Evolutionary conservation across 2,888 invertebrate genomes (phyloP).

Genomic region (Mythimna pallens): DNA sequence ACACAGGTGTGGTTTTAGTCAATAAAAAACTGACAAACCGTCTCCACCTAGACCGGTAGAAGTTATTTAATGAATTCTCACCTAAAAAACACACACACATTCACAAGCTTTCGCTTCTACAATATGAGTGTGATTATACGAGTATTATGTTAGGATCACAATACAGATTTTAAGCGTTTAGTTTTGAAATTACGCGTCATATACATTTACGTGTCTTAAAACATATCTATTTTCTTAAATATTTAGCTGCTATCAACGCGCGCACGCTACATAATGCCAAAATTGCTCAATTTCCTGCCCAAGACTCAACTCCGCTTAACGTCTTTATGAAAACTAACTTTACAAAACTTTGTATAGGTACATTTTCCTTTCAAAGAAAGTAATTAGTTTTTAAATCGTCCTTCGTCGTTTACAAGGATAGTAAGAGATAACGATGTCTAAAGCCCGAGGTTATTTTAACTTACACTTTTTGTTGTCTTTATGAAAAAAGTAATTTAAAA

Average conservation of each 20-base stretch:
- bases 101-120: too few relatives aligned
- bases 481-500: slow-evolving; percentile 50
- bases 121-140: too few relatives aligned
- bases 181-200: not conserved
- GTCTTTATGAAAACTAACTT: slow-evolving; percentile 86
- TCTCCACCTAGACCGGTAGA: too few relatives aligned
- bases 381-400: slow-evolving; percentile 81
- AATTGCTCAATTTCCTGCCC: slow-evolving; percentile 86
- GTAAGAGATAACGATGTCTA: slow-evolving; percentile 54
- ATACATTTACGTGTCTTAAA: slow-evolving; percentile 17
- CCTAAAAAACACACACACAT: too few relatives aligned
- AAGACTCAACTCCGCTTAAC: slow-evolving; percentile 81
- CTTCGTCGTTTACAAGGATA: slow-evolving; percentile 61
- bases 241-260: slow-evolving; percentile 55
- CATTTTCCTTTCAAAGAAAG: slow-evolving; percentile 78
- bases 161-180: too few relatives aligned
- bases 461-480: slow-evolving; percentile 35
- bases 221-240: slow-evolving; percentile 35
- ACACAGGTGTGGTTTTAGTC: too few relatives aligned
- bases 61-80: too few relatives aligned
- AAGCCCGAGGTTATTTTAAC: slow-evolving; percentile 31
- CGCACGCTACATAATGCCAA: slow-evolving; percentile 77
- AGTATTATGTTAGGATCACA: too few relatives aligned
- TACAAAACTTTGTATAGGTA: slow-evolving; percentile 75
- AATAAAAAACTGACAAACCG: too few relatives aligned